A percentile compares a stretch with the other conserved stretches of the same genome.
Evolutionary conservation across 2,888 invertebrate species (phyloP).

Genomic region (Leptarthrus brevirostris): DNA sequence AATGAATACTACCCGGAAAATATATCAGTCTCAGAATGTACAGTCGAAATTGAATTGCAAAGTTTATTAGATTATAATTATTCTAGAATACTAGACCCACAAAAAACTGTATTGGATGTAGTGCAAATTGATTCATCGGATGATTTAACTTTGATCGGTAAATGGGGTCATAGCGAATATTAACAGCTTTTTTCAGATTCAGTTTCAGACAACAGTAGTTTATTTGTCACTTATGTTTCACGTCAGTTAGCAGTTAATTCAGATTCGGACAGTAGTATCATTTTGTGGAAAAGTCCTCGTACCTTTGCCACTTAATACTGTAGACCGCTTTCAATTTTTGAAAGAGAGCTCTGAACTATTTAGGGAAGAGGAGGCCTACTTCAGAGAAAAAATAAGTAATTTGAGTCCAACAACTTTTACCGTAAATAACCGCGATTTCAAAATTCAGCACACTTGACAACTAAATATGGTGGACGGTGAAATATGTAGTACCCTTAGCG

Average conservation of each 20-base stretch:
- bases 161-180: not conserved
- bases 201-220: not conserved
- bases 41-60: slow-evolving; percentile 37
- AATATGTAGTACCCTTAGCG: not conserved
- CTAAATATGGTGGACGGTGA: not conserved
- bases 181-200: not conserved
- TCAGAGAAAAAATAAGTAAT: not conserved
- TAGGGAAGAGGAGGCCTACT: not conserved
- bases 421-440: not conserved
- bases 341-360: not conserved
- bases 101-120: slow-evolving; percentile 36
- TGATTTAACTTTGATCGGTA: slow-evolving; percentile 5
- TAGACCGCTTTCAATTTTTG: not conserved
- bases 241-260: not conserved
- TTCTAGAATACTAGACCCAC: slow-evolving; percentile 47
- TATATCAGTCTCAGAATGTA: slow-evolving; percentile 43
- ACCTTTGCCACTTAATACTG: not conserved
- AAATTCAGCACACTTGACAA: not conserved
- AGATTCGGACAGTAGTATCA: not conserved
- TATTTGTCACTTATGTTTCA: not conserved
- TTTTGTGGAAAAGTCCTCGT: not conserved
- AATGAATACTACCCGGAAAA: slow-evolving; percentile 43
- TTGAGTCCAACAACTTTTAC: not conserved
- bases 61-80: slow-evolving; percentile 47
- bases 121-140: slow-evolving; percentile 27